Conservation (phyloP, 2,797 vertebrate species). For the Argya squamiceps region DNA sequence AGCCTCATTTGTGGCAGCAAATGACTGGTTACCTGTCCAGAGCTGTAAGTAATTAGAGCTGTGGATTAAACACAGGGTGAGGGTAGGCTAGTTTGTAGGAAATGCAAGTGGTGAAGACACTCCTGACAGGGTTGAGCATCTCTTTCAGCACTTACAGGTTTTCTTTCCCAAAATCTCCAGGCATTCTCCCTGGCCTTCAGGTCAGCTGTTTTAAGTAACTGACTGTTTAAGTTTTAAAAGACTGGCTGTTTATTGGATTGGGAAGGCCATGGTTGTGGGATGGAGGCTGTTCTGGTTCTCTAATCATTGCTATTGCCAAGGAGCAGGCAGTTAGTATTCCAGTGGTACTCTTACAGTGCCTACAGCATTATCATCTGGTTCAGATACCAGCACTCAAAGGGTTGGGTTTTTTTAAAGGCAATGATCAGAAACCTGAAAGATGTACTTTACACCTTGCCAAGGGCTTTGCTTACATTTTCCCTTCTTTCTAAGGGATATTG, state of each 20-base stretch:
- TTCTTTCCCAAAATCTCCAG: not conserved
- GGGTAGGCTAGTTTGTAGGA: not conserved
- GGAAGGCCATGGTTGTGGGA: fast-evolving
- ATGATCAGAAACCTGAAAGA: not conserved
- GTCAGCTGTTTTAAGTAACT: not conserved
- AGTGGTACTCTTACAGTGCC: not conserved
- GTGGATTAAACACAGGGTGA: not conserved
- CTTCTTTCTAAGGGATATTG: not conserved
- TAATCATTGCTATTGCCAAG: not conserved
- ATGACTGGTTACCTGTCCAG: not conserved
- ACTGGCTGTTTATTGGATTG: not conserved
- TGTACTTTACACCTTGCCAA: not conserved
- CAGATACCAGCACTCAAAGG: not conserved
- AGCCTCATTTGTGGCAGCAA: not conserved
- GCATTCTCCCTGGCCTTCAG: not conserved
- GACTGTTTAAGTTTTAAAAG: not conserved
- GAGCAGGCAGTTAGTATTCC: not conserved
- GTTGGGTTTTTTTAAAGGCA: not conserved
- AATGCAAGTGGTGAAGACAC: not conserved
- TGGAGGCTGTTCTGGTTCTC: not conserved
- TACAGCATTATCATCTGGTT: not conserved
- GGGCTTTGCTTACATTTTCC: not conserved
- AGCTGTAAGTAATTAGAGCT: not conserved
- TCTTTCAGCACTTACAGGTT: not conserved
- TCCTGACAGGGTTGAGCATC: not conserved